phyloP scores from a whole-genome alignment of 2,888 invertebrate species.

The Ichneumoninae sp. region DNA sequence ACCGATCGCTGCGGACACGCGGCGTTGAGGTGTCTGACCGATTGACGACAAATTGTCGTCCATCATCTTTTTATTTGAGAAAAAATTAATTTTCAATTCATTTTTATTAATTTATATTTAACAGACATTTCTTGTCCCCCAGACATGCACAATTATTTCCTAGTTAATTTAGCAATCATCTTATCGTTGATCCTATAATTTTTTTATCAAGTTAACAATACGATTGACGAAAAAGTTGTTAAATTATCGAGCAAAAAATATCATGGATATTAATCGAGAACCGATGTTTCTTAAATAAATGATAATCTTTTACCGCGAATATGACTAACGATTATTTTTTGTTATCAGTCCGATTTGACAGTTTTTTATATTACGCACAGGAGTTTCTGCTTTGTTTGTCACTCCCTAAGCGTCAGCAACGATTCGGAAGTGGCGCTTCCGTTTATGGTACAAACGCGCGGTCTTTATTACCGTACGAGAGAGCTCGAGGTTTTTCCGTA shows the following conservation, averaged over 20 bases:
- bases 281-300: background rate
- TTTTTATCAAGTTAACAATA: background rate
- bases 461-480: background rate
- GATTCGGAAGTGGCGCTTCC: background rate
- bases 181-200: background rate
- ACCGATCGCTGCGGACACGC: background rate
- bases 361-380: background rate
- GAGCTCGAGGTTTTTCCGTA: slow-evolving; percentile 16
- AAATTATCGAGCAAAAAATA: background rate
- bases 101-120: background rate
- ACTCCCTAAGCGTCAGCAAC: background rate
- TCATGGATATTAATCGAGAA: background rate
- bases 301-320: background rate
- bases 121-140: background rate
- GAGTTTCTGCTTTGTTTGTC: background rate
- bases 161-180: background rate
- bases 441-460: background rate
- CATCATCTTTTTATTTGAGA: background rate
- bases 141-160: no score
- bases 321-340: background rate
- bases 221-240: background rate
- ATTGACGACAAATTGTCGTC: background rate
- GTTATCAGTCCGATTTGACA: background rate
- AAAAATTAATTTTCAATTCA: no score
- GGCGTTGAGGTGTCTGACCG: background rate